Base-by-base conservation (phyloP, 1,140 invertebrate species). In the Diorhabda elongata region DNA sequence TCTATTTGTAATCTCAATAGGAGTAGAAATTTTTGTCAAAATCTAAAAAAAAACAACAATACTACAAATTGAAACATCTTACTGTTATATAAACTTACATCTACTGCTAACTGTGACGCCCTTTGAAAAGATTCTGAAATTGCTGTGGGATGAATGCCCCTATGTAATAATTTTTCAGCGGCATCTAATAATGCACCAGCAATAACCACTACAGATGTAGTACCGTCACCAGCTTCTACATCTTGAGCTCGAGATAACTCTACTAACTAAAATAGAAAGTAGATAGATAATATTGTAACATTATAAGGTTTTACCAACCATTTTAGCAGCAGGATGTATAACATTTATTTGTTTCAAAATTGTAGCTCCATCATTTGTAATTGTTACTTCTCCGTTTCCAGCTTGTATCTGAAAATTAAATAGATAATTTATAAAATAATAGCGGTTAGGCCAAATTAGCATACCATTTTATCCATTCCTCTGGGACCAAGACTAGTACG, bases 381-480 rank as follows among this genome's bases (percentile, higher is more conserved):
- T 99, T 6, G 97, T 99, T 0, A 99, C 98, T 87, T 98, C 97
- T 6, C 97, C 97, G 86, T 97, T 98, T 9, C 88, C 88, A 61
- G 94, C 87, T 87, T 99, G 98, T 74, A 99, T 99, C 93, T 90
- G 75, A 69, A 83, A 82, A 60, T n/a, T 42, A 26, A n/a, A 52
- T 52, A 41, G 41, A n/a, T 56, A n/a, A 11, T 64, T 42, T 7
- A 11, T 57, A 52, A 6, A 44, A 26, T 5, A 42, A 7, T 42
- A 8, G 8, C 6, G 26, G 7, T 42, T n/a, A 42, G 41, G 42
- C 43, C 8, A 62, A 42, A n/a, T 26, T 26, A 5, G 42, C 63
- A 64, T 87, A 96, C 93, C 98, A 99, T 99, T 89, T 99, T 99
- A 80, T 99, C 98, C 98, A 99, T 99, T 73, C 98, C 98, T 74